A percentile compares a stretch with the other conserved stretches of the same genome.
These are phyloP conservation scores for Cyphomyrus discorhynchus DNA, from an alignment of 2,113 vertebrate species.

Conservation along the genomic window DNA sequence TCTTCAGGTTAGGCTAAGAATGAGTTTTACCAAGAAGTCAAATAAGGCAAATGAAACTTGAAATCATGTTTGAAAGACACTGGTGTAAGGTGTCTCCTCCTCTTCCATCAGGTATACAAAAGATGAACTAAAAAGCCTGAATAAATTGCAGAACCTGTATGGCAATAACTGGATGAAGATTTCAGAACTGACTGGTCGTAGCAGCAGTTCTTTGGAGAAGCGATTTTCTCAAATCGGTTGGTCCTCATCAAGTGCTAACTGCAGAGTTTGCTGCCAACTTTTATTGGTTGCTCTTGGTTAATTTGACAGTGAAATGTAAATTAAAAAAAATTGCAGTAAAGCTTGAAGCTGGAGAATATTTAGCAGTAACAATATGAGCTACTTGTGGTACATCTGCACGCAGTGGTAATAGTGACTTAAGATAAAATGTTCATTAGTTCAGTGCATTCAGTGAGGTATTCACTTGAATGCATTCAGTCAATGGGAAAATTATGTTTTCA, in stretches of 20 bases:
- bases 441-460: not conserved
- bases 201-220: constrained; percentile 45
- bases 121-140: constrained; percentile 37
- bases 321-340: not conserved
- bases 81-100: not conserved
- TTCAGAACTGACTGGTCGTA: constrained; percentile 49
- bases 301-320: not conserved
- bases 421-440: not conserved
- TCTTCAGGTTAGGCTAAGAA: not conserved
- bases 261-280: not conserved
- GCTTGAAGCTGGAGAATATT: not conserved
- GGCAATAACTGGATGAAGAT: constrained; percentile 56
- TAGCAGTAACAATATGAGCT: not conserved
- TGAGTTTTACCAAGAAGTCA: not conserved
- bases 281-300: not conserved
- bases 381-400: not conserved
- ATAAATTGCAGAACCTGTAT: constrained; percentile 42
- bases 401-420: not conserved
- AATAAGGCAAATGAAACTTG: not conserved
- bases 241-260: not conserved
- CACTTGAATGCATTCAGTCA: not conserved
- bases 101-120: constrained; percentile 45
- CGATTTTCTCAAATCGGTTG: constrained; percentile 44
- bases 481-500: no score
- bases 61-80: not conserved